These are phyloP conservation scores for Drosophila novamexicana DNA, from an alignment of 1,140 invertebrate genomes.

Conservation along the genomic window DNA sequence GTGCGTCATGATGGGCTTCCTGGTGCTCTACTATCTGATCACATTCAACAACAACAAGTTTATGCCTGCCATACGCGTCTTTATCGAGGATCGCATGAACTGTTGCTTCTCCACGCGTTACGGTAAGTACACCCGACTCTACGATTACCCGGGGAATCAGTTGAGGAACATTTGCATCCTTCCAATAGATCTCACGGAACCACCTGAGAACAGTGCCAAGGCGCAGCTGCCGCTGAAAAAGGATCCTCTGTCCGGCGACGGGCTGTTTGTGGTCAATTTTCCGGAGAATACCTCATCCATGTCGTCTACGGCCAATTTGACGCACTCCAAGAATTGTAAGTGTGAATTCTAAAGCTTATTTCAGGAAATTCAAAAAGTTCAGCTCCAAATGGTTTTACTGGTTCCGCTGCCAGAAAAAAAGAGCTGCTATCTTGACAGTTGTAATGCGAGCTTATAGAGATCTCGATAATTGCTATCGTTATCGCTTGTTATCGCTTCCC, in stretches of 20 bases:
- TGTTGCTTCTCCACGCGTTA: conserved; percentile 82
- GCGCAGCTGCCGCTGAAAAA: conserved; percentile 78
- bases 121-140: conserved; percentile 44
- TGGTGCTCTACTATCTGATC: conserved; percentile 88
- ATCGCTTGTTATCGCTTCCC: no score
- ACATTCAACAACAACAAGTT: conserved; percentile 87
- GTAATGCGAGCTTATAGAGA: neutral
- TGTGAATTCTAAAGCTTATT: neutral
- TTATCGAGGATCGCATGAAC: conserved; percentile 81
- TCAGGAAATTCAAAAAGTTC: neutral
- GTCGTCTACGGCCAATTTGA: conserved; percentile 75
- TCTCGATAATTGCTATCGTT: no score
- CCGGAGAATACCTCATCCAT: conserved; percentile 80
- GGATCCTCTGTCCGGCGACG: conserved; percentile 76
- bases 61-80: conserved; percentile 74
- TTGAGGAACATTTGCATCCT: neutral
- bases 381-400: neutral
- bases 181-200: conserved; percentile 70
- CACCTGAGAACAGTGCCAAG: conserved; percentile 83
- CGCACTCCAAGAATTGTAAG: conserved; percentile 78
- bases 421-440: neutral
- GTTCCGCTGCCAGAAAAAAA: no score
- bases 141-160: neutral
- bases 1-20: conserved; percentile 88
- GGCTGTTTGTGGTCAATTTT: conserved; percentile 75